phyloP scores from a whole-genome alignment of 2,797 vertebrate species.

The Naso thynnoides region DNA sequence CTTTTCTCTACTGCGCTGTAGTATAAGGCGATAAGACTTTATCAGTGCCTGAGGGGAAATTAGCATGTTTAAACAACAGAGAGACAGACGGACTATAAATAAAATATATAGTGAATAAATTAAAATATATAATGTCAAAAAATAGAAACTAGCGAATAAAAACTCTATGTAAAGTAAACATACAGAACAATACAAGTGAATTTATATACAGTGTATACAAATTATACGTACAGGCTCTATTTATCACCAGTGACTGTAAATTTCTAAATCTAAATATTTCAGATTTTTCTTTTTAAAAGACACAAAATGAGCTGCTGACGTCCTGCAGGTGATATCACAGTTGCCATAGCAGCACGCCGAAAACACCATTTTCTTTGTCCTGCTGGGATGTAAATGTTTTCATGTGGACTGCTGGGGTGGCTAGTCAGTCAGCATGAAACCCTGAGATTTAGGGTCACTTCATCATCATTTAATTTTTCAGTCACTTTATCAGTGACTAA shows the following conservation, averaged over 20 bases:
- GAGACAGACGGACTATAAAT: not conserved
- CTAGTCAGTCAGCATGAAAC: not conserved
- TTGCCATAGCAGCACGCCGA: not conserved
- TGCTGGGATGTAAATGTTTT: not conserved
- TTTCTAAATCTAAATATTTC: too few species aligned
- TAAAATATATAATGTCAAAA: not conserved
- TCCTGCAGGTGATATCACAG: not conserved
- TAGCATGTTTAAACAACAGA: not conserved
- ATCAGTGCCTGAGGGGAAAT: not conserved
- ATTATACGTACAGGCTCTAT: too few species aligned
- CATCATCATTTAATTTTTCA: too few species aligned
- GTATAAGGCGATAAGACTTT: not conserved
- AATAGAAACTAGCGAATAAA: not conserved
- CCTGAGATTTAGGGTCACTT: not conserved
- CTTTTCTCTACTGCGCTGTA: not conserved
- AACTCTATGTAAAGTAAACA: not conserved
- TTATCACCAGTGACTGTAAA: too few species aligned
- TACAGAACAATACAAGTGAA: not conserved
- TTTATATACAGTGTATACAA: slow-evolving; percentile 31
- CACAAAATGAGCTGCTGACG: not conserved
- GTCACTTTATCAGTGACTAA: not conserved
- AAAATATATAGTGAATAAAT: not conserved
- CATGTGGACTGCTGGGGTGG: not conserved
- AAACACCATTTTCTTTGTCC: too few species aligned
- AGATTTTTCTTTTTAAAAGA: not conserved